Conservation (phyloP, 2,113 vertebrate species). For the Bubalus kerabau region DNA sequence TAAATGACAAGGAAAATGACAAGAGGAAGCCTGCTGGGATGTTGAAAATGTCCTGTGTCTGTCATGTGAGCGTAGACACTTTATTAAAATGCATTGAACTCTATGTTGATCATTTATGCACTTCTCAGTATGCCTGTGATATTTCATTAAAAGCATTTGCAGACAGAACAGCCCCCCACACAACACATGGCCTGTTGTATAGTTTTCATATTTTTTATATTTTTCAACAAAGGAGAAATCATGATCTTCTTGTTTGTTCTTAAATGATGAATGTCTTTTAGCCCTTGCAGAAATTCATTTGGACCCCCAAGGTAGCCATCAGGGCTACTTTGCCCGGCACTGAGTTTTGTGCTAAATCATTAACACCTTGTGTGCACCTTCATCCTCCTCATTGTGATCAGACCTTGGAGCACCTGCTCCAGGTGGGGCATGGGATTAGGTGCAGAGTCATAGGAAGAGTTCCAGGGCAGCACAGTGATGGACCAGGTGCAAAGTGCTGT, state of each 20-base stretch:
- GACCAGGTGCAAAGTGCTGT: neutral
- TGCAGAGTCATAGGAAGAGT: neutral
- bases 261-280: neutral
- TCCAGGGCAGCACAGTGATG: neutral
- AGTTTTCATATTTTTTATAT: neutral
- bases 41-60: neutral
- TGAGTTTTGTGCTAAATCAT: neutral
- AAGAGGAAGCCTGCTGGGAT: neutral
- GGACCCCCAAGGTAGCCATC: neutral
- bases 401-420: neutral
- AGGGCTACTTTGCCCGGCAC: neutral
- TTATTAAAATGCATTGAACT: neutral
- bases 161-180: neutral
- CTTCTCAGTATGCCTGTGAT: neutral
- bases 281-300: neutral
- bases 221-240: neutral
- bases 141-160: neutral
- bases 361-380: neutral
- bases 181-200: neutral
- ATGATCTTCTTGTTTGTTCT: neutral
- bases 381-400: neutral
- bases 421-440: neutral
- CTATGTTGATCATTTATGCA: neutral
- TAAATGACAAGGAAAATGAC: neutral
- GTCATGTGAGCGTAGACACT: neutral